Evolutionary conservation across 2,113 vertebrate genomes (phyloP).

Genomic region (pig (Sus scrofa)): DNA sequence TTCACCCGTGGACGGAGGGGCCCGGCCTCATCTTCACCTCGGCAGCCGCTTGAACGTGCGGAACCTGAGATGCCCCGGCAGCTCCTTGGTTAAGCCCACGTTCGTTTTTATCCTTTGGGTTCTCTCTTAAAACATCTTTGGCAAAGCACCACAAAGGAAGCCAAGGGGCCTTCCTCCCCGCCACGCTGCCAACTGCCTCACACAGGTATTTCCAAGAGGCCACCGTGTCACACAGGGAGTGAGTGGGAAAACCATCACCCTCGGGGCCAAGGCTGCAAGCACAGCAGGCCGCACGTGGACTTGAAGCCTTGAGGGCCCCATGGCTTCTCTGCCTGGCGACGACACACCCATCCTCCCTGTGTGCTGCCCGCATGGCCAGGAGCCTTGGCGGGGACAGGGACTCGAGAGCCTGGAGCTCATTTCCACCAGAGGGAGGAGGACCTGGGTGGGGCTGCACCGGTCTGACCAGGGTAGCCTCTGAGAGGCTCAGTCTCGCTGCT

Average conservation of each 20-base stretch:
- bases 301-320: accelerated
- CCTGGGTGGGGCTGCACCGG: accelerated
- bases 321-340: accelerated
- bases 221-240: accelerated
- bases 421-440: not conserved
- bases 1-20: accelerated
- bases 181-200: not conserved
- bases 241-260: not conserved
- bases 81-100: not conserved
- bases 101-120: not conserved
- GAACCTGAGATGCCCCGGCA: not conserved
- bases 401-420: accelerated
- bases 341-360: accelerated
- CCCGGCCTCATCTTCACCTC: not conserved
- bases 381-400: not conserved
- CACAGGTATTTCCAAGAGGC: not conserved
- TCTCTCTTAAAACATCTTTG: not conserved
- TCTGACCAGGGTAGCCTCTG: accelerated
- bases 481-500: accelerated
- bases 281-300: accelerated
- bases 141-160: not conserved
- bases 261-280: not conserved
- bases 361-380: not conserved
- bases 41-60: accelerated
- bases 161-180: not conserved